Base-by-base conservation (phyloP, 2,797 vertebrate species). In the Muraenolepis orangiensis region DNA sequence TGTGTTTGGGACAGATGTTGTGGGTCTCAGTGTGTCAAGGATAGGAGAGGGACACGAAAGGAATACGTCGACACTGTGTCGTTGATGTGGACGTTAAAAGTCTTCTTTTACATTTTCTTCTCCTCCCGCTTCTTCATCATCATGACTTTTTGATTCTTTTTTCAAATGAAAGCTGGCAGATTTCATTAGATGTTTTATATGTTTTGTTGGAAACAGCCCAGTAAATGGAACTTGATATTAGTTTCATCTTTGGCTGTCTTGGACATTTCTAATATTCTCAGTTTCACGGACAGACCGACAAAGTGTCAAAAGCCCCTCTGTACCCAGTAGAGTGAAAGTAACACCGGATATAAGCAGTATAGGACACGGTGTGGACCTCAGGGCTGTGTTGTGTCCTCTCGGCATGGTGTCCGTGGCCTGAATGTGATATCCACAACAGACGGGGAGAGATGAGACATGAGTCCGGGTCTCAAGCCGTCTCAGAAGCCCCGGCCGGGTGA, bases 1-100 rank as follows among this genome's bases (percentile, higher is more conserved):
- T 70, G 73, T 77, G 74, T 75, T 81, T 80, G 51, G 73, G 73
- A n/a, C 80, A 80, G 82, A 84, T 75, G 75, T 66, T 75, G 71
- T 72, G 72, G 64, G 51, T 66, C 82, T 77, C 71, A 57, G 64
- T 10, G 57, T 26, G 57, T 23, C 57, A 26, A 81, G 57, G 66
- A 67, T 28, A n/a, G n/a, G n/a, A n/a, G n/a, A 61, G 74, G 74
- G 66, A 80, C 40, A 20, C 72, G 23, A 72, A 23, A 16, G n/a
- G 34, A 61, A 74, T 18, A 69, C 34, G 16, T 20, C 36, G 4
- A 12, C n/a, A n/a, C 7, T 10, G 38, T n/a, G 69, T 38, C 30
- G 28, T 16, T n/a, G 30, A 68, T 18, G 66, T 68, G 66, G 23
- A 70, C 20, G 31, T 42, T 14, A n/a, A n/a, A n/a, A n/a, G n/a